Base-by-base conservation (phyloP, 2,797 vertebrate genomes). In the Phylloscopus collybita region DNA sequence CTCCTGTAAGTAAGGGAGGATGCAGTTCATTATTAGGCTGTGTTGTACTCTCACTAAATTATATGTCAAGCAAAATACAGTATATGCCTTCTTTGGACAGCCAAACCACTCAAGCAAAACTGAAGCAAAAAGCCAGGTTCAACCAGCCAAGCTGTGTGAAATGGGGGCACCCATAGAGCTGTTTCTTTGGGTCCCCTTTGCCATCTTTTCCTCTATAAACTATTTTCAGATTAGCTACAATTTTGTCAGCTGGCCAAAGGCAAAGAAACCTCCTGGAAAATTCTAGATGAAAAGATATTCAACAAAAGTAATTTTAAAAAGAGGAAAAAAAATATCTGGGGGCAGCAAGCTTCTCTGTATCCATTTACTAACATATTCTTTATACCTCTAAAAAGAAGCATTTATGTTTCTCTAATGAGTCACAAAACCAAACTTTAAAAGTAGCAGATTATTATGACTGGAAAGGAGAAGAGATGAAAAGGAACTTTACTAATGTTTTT, bases 211-310 rank as follows among this genome's bases (percentile, higher is more conserved):
- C 25, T 34, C 44, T 42, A 45, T 44, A 88, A 96, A 95, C 92
- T 95, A 86, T 79, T 80, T 95, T 56, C 60, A 91, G 56, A 79
- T 92, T 96, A 94, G 88, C 95, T 93, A 89, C 13, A 93, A 62
- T 62, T 62, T 87, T 82, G 38, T 74, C 69, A 93, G 51, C 36
- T 92, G 66, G 45, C 59, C 72, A 21, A 42, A 93, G 82, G 49
- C 26, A 93, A 83, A 93, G 45, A 88, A 94, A 66, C 22, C 53
- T 80, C 50, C 22, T 61, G 51, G 13, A 64, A 72, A 83, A 87
- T 80, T 88, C 87, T 14, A 38, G 34, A 16, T 56, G 8, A 88
- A 90, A 26, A 87, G 56, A 60, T 56, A 21, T 8, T 72, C 47
- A 90, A 10, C 13, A 81, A 72, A 51, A 85, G 10, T 53, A 80